Percentiles rank a stretch among this genome's conserved stretches.
These are phyloP conservation scores for Ptyas mucosa DNA, from an alignment of 2,113 vertebrate genomes.

Conservation along the genomic window DNA sequence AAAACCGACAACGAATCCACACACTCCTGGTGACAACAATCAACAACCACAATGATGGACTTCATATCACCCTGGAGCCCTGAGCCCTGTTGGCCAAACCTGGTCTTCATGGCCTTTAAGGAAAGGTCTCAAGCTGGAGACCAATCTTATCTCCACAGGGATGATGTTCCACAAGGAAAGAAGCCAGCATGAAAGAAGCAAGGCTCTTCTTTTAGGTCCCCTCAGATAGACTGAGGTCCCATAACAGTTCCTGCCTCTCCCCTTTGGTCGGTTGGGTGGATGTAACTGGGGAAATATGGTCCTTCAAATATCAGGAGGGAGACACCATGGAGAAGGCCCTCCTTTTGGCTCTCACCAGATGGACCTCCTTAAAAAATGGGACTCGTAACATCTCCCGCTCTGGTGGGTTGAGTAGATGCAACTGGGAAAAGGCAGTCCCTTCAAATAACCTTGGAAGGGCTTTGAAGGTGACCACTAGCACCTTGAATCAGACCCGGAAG, in stretches of 20 bases:
- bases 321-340: background rate
- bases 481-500: background rate
- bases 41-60: background rate
- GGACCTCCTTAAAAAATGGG: background rate
- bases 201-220: no score
- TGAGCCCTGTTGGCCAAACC: background rate
- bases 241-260: no score
- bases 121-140: background rate
- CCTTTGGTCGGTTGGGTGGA: no score
- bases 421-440: background rate
- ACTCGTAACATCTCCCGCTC: background rate
- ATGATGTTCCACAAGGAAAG: background rate
- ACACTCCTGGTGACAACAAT: background rate
- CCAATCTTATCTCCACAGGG: background rate
- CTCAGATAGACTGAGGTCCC: no score
- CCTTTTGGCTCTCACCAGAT: background rate
- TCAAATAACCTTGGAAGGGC: background rate
- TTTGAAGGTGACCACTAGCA: background rate
- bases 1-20: background rate
- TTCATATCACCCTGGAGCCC: background rate
- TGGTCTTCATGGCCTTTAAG: background rate
- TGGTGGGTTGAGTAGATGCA: background rate
- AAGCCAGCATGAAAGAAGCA: background rate
- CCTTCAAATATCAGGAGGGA: no score
- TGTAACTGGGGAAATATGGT: no score